Percentiles rank a stretch among this genome's conserved stretches.
phyloP scores from a whole-genome alignment of 64 coral and sea anemone species.

The Dendronephthya gigantea region DNA sequence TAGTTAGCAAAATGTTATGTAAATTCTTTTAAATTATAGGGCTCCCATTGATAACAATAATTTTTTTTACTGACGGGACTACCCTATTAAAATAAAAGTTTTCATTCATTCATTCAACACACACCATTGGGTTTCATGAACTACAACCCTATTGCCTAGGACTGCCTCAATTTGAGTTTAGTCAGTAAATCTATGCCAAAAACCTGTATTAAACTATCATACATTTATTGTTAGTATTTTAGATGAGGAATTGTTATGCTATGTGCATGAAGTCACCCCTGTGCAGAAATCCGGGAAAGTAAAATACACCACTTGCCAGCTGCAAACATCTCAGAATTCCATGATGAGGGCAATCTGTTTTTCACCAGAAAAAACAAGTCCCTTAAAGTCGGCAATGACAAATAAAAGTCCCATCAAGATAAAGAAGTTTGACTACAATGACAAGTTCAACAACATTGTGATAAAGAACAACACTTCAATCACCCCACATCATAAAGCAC shows the following conservation, averaged over 20 bases:
- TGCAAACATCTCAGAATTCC: constrained; percentile 31
- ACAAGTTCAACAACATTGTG: constrained; percentile 48
- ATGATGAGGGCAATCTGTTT: constrained; percentile 46
- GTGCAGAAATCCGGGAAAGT: constrained; percentile 34
- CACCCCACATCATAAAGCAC: not conserved
- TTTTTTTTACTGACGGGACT: too few relatives aligned
- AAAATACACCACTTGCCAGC: constrained; percentile 16
- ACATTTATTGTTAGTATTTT: too few relatives aligned
- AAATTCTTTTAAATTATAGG: too few relatives aligned
- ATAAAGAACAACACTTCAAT: constrained; percentile 31
- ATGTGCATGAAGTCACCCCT: constrained; percentile 33
- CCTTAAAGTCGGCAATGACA: constrained; percentile 30
- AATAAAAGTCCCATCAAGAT: constrained; percentile 35
- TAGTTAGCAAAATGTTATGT: too few relatives aligned
- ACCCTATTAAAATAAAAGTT: too few relatives aligned
- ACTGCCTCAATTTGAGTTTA: too few relatives aligned
- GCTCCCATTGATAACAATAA: too few relatives aligned
- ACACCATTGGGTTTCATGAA: too few relatives aligned
- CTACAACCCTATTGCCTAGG: too few relatives aligned
- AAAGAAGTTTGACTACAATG: constrained; percentile 21
- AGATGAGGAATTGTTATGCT: constrained; percentile 34
- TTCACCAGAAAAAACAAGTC: constrained; percentile 31
- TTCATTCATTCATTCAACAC: too few relatives aligned
- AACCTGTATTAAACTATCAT: too few relatives aligned
- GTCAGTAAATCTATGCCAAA: too few relatives aligned